These are phyloP conservation scores for Eupelmus urozonus DNA, from an alignment of 2,888 invertebrate genomes.

Conservation along the genomic window DNA sequence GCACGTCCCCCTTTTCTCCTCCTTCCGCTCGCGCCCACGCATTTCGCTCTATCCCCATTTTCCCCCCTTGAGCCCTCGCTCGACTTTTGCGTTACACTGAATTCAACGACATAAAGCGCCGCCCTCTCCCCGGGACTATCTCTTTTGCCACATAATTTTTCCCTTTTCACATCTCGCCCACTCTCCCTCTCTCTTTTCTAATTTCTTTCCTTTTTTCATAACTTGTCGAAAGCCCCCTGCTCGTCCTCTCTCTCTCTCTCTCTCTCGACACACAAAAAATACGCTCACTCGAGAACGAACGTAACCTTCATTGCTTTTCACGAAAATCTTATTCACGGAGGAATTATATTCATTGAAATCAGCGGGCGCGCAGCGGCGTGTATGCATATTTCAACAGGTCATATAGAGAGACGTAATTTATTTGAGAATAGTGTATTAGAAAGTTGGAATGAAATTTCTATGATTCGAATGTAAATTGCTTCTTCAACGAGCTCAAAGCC, in stretches of 20 bases:
- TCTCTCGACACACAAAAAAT: background rate
- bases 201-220: background rate
- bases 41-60: background rate
- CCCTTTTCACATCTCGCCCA: background rate
- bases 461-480: background rate
- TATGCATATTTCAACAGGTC: background rate
- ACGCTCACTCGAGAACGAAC: background rate
- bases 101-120: conserved; percentile 11
- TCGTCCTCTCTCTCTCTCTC: no score
- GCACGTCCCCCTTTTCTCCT: conserved; percentile 18
- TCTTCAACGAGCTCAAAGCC: no score
- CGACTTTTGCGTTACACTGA: conserved; percentile 19
- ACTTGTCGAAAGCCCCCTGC: background rate
- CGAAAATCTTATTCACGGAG: background rate
- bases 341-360: conserved; percentile 20
- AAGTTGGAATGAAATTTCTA: background rate
- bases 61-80: background rate
- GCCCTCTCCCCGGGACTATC: background rate
- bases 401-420: background rate
- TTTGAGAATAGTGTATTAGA: background rate
- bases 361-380: background rate
- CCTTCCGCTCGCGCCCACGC: background rate
- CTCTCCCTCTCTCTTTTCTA: background rate
- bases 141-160: conserved; percentile 12
- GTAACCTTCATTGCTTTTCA: background rate